phyloP scores from a whole-genome alignment of 2,113 vertebrate species.

The Neoarius graeffei region DNA sequence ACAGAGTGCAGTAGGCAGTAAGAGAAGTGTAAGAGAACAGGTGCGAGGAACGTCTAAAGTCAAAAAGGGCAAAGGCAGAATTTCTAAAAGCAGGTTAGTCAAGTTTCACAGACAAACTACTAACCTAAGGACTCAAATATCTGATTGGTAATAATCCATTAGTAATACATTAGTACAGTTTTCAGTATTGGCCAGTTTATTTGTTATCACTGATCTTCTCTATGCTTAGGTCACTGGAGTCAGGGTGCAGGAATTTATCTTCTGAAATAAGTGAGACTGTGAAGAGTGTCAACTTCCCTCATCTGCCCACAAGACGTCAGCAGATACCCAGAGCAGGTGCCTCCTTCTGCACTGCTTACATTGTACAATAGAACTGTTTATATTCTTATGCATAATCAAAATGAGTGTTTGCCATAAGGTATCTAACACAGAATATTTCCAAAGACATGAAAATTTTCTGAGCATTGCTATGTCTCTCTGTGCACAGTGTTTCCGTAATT shows the following conservation, averaged over 20 bases:
- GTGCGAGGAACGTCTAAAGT: background rate
- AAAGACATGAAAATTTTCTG: background rate
- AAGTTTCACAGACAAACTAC: background rate
- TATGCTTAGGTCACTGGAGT: background rate
- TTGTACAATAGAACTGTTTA: background rate
- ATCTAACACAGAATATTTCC: background rate
- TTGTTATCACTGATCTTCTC: background rate
- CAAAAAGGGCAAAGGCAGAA: background rate
- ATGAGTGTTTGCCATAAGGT: background rate
- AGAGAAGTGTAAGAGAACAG: background rate
- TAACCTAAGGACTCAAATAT: background rate
- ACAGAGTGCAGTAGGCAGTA: background rate
- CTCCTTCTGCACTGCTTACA: background rate
- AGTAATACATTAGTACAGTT: background rate
- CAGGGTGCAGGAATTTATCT: background rate
- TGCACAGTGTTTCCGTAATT: background rate
- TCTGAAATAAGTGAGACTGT: background rate
- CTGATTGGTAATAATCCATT: background rate
- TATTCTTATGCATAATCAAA: background rate
- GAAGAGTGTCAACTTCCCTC: background rate
- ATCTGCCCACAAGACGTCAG: slow-evolving; percentile 21
- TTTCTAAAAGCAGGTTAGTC: slow-evolving; percentile 11
- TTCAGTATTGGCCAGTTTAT: background rate
- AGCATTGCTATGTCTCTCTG: background rate
- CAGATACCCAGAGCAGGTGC: background rate